Conservation (phyloP, 1,140 invertebrate genomes). For the Stegodyphus dumicola region DNA sequence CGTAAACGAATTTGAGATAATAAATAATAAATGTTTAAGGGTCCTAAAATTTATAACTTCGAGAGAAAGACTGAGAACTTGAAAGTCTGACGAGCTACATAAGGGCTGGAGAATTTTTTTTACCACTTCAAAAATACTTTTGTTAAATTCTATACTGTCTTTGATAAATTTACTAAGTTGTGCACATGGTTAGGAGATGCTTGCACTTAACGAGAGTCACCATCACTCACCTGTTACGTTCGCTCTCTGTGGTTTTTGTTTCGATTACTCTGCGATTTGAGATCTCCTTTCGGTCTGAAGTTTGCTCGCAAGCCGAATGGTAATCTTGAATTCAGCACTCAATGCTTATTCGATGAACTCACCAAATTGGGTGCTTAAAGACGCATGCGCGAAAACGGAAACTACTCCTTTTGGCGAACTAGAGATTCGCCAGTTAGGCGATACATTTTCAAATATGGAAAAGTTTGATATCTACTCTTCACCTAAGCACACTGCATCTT, state of each 20-base stretch:
- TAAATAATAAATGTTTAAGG: too few species aligned
- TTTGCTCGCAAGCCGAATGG: conserved; percentile 11
- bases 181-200: too few species aligned
- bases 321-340: conserved; percentile 9
- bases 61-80: too few species aligned
- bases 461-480: not conserved
- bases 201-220: too few species aligned
- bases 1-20: too few species aligned
- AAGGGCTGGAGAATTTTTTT: too few species aligned
- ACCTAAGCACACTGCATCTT: not conserved
- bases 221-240: not conserved
- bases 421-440: not conserved
- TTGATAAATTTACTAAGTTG: too few species aligned
- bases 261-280: not conserved
- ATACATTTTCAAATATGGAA: not conserved
- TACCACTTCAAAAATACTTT: too few species aligned
- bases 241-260: not conserved
- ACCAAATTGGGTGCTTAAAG: conserved; percentile 11
- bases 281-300: not conserved
- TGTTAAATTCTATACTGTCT: too few species aligned
- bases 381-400: conserved; percentile 30
- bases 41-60: too few species aligned
- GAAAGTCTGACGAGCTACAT: too few species aligned
- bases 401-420: conserved; percentile 24
- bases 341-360: conserved; percentile 51